These are phyloP conservation scores for Buathra laborator DNA, from an alignment of 2,888 invertebrate species.

Conservation along the genomic window DNA sequence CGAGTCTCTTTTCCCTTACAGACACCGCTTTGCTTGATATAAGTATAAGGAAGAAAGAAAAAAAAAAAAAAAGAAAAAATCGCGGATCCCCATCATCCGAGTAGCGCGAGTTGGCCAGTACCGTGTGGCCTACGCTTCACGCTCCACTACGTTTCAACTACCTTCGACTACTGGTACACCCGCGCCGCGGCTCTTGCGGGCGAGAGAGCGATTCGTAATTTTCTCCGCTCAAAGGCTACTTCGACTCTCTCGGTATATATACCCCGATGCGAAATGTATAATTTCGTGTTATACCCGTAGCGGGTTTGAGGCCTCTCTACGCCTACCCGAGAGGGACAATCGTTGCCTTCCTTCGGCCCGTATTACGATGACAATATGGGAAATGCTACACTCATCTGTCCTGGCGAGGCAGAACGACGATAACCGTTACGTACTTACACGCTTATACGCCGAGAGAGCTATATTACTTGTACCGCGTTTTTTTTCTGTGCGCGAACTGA, in stretches of 20 bases:
- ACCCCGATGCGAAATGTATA: slow-evolving; percentile 77
- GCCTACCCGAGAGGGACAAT: slow-evolving; percentile 68
- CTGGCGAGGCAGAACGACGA: slow-evolving; percentile 82
- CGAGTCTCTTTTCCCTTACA: slow-evolving; percentile 5
- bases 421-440: slow-evolving; percentile 79
- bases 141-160: slow-evolving; percentile 75
- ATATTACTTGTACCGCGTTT: slow-evolving; percentile 18
- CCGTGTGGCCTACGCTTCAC: slow-evolving; percentile 60
- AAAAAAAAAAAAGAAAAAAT: slow-evolving; percentile 1
- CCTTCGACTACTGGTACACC: slow-evolving; percentile 8
- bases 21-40: background rate
- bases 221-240: slow-evolving; percentile 71
- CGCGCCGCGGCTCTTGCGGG: slow-evolving; percentile 12
- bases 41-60: slow-evolving; percentile 33
- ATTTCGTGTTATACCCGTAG: slow-evolving; percentile 73
- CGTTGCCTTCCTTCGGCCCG: slow-evolving; percentile 69
- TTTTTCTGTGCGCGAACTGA: slow-evolving; percentile 21
- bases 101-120: background rate
- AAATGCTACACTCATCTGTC: slow-evolving; percentile 83
- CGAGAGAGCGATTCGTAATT: slow-evolving; percentile 76
- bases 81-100: slow-evolving; percentile 9
- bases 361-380: slow-evolving; percentile 81
- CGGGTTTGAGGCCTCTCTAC: slow-evolving; percentile 60
- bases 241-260: slow-evolving; percentile 67
- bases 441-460: slow-evolving; percentile 20